phyloP scores from a whole-genome alignment of 2,113 vertebrate species.

The Phoenicopterus ruber region DNA sequence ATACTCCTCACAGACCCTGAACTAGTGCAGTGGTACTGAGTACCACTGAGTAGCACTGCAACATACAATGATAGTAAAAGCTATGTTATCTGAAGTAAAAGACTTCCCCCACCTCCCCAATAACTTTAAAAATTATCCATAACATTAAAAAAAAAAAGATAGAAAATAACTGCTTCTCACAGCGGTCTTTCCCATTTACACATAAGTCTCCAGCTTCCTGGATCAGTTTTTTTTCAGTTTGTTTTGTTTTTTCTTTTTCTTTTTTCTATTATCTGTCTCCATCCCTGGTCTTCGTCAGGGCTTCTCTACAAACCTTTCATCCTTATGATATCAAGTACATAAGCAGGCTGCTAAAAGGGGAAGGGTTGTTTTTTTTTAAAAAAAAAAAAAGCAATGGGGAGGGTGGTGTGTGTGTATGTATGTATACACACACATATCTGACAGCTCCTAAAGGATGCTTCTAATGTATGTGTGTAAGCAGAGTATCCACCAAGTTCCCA shows the following conservation, averaged over 20 bases:
- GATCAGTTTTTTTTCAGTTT: neutral
- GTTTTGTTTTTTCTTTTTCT: neutral
- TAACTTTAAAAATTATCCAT: neutral
- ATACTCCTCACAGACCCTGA: neutral
- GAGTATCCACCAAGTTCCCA: neutral
- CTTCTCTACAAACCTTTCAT: neutral
- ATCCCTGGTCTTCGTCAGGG: neutral
- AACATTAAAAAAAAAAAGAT: neutral
- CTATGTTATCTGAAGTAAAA: neutral
- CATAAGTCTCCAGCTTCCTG: neutral
- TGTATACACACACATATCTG: rapidly evolving
- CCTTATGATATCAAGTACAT: neutral
- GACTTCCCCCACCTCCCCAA: neutral
- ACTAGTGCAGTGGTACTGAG: neutral
- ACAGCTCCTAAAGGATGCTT: neutral
- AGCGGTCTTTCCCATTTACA: neutral
- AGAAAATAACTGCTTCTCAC: neutral
- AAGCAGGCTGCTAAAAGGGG: neutral
- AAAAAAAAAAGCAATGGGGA: neutral
- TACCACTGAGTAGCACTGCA: neutral
- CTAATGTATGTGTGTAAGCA: neutral
- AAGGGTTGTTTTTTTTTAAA: too few relatives aligned
- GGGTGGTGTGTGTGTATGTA: rapidly evolving
- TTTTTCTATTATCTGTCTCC: neutral
- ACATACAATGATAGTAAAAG: neutral